phyloP scores from a whole-genome alignment of 2,888 invertebrate species.

The Actias luna region DNA sequence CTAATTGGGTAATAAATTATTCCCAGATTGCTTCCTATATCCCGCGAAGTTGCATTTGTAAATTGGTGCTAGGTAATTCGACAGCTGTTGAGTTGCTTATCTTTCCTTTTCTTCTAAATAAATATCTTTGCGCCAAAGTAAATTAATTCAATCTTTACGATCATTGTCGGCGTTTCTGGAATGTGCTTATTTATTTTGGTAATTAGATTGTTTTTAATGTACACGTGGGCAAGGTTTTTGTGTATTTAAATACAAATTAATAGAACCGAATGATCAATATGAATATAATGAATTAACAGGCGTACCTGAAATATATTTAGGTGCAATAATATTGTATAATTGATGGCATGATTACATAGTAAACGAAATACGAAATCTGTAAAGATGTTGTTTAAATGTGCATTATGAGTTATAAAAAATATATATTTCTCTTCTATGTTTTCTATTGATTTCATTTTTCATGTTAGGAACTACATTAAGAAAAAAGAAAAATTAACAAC shows the following conservation, averaged over 20 bases:
- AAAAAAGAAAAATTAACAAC: conserved; percentile 27
- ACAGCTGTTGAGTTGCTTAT: conserved; percentile 36
- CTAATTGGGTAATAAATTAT: conserved; percentile 67
- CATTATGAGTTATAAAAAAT: not conserved
- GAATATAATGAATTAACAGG: not conserved
- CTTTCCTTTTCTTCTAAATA: not conserved
- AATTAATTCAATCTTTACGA: conserved; percentile 4
- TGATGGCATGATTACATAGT: not conserved
- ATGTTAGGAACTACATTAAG: conserved; percentile 32
- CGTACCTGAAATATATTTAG: not conserved
- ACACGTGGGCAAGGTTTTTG: not conserved
- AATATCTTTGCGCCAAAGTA: conserved; percentile 6
- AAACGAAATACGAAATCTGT: not conserved
- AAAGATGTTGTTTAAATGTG: not conserved
- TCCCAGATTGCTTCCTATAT: conserved; percentile 48
- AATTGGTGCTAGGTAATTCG: conserved; percentile 35
- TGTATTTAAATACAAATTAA: not conserved
- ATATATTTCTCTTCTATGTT: conserved; percentile 30
- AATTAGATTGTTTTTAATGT: conserved; percentile 1
- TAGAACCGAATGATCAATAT: not conserved
- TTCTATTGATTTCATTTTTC: conserved; percentile 39
- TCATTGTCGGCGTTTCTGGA: not conserved
- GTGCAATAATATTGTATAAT: not conserved
- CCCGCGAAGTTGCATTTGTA: conserved; percentile 39
- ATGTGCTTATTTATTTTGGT: conserved; percentile 7